Evolutionary conservation across 1,140 invertebrate species (phyloP).

Genomic region (Bombus superbus): DNA sequence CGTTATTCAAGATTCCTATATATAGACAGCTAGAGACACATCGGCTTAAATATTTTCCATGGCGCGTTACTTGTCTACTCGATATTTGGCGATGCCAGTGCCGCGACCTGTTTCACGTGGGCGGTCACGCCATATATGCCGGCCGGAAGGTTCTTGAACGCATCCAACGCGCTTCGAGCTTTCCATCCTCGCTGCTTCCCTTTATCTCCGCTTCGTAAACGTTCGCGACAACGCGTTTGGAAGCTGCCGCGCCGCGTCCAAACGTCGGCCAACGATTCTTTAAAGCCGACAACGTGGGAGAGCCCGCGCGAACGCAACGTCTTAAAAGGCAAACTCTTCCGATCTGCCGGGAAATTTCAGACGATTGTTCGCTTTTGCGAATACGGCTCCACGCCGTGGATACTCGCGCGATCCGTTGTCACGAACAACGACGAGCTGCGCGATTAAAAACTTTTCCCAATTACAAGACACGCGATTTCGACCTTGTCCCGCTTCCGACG

Average conservation of each 20-base stretch:
- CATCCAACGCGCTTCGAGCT: slow-evolving; percentile 68
- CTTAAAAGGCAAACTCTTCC: neutral
- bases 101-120: slow-evolving; percentile 70
- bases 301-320: neutral
- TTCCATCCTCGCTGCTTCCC: slow-evolving; percentile 51
- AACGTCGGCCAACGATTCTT: neutral
- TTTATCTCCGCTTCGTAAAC: slow-evolving; percentile 19
- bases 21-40: slow-evolving; percentile 72
- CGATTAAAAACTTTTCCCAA: slow-evolving; percentile 66
- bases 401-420: neutral
- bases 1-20: slow-evolving; percentile 74
- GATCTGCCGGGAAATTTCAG: neutral
- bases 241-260: neutral
- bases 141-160: slow-evolving; percentile 70
- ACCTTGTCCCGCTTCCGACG: slow-evolving; percentile 65
- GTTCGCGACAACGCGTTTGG: neutral
- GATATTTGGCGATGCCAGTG: slow-evolving; percentile 78
- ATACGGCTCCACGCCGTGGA: no score
- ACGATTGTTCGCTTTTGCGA: neutral
- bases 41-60: slow-evolving; percentile 60
- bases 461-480: slow-evolving; percentile 30
- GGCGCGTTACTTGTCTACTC: slow-evolving; percentile 65
- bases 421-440: neutral
- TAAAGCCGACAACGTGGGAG: neutral
- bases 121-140: slow-evolving; percentile 75